Evolutionary conservation across 1,140 invertebrate species (phyloP), one percentile per base, ranked within the genome.

Genomic region (Leptinotarsa lineolata): DNA sequence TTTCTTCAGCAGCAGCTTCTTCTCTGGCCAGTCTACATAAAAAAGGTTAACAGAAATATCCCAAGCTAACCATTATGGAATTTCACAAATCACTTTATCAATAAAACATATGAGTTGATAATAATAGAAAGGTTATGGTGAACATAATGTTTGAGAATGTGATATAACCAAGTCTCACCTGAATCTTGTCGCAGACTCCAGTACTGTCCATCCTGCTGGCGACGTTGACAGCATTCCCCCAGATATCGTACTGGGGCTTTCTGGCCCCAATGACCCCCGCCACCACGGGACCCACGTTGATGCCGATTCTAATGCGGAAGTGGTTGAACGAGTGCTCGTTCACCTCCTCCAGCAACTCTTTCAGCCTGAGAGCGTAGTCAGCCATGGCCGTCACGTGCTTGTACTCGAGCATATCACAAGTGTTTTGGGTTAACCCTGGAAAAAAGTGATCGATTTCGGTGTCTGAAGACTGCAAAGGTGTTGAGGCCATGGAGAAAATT

Each of bases 321-420:
- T 95, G 96, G 86, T 99, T 98, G 86, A 98, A 98, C 3, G 96
- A 97, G 86, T 99, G 95, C 85, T 96, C 92, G 85, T 98, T 99
- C 75, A 99, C 94, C 84, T 94, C 92, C 74, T 92, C 89, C 76
- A 99, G 88, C 85, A 97, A 95, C 75, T 95, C 91, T 65, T 91
- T 89, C 63, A 99, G 89, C 64, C 93, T 89, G 20, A 98, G 87
- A 0, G 96, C 94, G 83, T 95, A 98, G 82, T 97, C 95, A 0
- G 95, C 95, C 92, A 96, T 95, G 0, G 94, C 92, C 0, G 92
- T 94, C 58, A 96, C 92, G 85, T 96, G 95, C 2, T 88, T 88
- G 82, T 88, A 93, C 76, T 91, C 91, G 60, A 88, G 88, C 82
- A 92, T 89, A 85, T 96, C 94, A 75, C 93, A 91, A 0, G 93